A percentile compares a stretch with the other conserved stretches of the same genome.
These are phyloP conservation scores for Xylophagus ater DNA, from an alignment of 2,888 invertebrate species.

Conservation along the genomic window DNA sequence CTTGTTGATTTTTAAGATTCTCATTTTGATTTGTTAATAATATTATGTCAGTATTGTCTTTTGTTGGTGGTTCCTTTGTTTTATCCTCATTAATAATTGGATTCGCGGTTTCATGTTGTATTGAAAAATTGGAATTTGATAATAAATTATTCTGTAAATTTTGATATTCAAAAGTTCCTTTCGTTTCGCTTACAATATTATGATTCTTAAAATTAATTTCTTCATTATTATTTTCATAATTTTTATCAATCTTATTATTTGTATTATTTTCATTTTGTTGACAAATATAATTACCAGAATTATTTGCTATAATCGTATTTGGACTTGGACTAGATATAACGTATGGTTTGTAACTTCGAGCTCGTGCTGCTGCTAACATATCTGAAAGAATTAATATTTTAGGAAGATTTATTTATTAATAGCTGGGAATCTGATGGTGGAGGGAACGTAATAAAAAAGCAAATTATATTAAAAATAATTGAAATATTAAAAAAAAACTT, in stretches of 20 bases:
- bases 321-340: constrained; percentile 42
- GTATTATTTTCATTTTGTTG: constrained; percentile 17
- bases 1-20: constrained; percentile 14
- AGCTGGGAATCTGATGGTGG: too few relatives aligned
- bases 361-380: constrained; percentile 15
- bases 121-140: background rate
- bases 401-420: constrained; percentile 2
- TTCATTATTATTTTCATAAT: constrained; percentile 3
- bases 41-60: constrained; percentile 2
- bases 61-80: constrained; percentile 5
- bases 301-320: constrained; percentile 42
- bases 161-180: background rate
- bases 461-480: background rate
- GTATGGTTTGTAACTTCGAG: constrained; percentile 36
- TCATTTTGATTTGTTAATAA: constrained; percentile 10
- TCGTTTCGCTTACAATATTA: background rate
- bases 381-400: constrained; percentile 8
- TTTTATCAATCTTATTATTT: constrained; percentile 1
- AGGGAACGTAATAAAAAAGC: constrained; percentile 4
- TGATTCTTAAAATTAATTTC: constrained; percentile 1
- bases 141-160: background rate
- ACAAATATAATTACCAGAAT: constrained; percentile 40
- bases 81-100: too few relatives aligned
- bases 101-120: background rate
- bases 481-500: background rate